Evolutionary conservation across 1,140 invertebrate species (phyloP), one percentile per base, ranked within the genome.

Genomic region (Ylistrum balloti): DNA sequence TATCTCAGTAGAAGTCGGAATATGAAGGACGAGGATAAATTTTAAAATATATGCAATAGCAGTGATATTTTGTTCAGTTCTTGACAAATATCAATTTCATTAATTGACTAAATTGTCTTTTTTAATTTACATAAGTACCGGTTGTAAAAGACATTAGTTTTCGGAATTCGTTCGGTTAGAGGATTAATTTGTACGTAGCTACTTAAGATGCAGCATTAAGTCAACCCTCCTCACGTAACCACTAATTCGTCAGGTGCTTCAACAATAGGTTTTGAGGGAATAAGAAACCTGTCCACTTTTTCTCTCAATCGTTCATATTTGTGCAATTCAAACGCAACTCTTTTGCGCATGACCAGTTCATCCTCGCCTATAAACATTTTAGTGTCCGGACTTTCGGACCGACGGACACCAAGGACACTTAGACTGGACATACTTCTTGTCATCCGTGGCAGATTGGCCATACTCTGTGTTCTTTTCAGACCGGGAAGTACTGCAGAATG

Each of bases 311-410:
- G 45, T 34, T 92, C 89, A 86, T 92, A 93, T 88, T 92, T 91
- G n/a, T 93, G 33, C 20, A 92, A 41, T 48, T 93, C 93, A 22
- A 89, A 74, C 3, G 90, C 86, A n/a, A 93, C 90, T 45, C 91
- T 89, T 86, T 93, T 91, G 86, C 91, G 90, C 0, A 91, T 88
- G 34, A 89, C 86, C 33, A 93, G 88, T 85, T 91, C 89, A 86
- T 93, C 93, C 86, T 93, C 93, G 41, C 92, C 93, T 34, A 93
- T 93, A 34, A 90, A 90, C 41, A 90, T 87, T 32, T 86, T 33
- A 17, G 56, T 88, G 33, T 74, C 13, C 45, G 86, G 56, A 74
- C 86, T 86, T 15, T 34, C 86, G 33, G 33, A 34, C 86, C 7
- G 28, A 2, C 35, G 86, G 35, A 33, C 33, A 86, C 35, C 33